Evolutionary conservation across 2,113 vertebrate genomes (phyloP), one percentile per base, ranked within the genome.

Genomic region (Albula glossodonta): DNA sequence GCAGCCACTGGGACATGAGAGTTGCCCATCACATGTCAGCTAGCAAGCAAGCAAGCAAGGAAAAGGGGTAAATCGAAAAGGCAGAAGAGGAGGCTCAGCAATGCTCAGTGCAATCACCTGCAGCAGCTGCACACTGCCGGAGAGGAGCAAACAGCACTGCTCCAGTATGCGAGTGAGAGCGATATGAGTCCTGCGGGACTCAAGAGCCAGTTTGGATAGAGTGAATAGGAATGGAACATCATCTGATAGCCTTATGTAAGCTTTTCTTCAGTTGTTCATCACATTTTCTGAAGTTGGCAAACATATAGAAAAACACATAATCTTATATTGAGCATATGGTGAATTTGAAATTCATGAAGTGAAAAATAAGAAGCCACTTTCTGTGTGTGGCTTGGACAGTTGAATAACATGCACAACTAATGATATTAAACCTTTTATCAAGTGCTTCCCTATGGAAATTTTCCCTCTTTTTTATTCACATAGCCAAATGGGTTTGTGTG

Each of bases 11-110:
- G 84, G 85, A 82, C 87, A 87, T 10, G 84, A 86, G 86, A 49
- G 10, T 82, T 81, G 53, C 19, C 7, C 2, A 89, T 90, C 89
- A 90, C 89, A 87, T 92, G 91, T 90, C 56, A 48, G 86, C 80
- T 22, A 13, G 83, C 53, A 17, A 51, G 86, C 80, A 48, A 13
- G 83, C 53, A 17, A 51, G 86, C 15, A 49, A 80, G 78, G 50
- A 19, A 51, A 3, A 4, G 15, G 7, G 78, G 41, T 12, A 50
- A 19, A n/a, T 10, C 6, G 6, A 5, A 13, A 10, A 78, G 25
- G 25, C 77, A 15, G 78, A 17, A 12, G 78, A 51, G 50, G 78
- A 49, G 50, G 13, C 41, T 17, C 48, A 10, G 41, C 22, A 80
- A 79, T 13, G 78, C 63, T 22, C 77, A 77, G 25, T 2, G 31